Evolutionary conservation across 2,797 vertebrate species (phyloP).

Genomic region (Clarias fuscus): DNA sequence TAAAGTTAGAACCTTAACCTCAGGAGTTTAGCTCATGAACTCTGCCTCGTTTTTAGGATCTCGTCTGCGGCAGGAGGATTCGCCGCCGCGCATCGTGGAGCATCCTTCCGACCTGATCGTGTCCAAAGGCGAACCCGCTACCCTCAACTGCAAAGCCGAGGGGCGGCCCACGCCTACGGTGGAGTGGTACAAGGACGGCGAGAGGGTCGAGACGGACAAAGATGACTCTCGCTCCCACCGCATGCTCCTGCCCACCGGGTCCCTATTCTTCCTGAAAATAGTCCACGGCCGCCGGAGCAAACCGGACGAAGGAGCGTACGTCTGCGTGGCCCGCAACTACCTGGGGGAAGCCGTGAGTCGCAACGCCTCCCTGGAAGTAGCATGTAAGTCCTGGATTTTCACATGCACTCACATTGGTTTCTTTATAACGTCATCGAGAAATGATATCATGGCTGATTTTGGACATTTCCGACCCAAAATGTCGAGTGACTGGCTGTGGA

Average conservation of each 20-base stretch:
- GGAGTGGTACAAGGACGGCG: constrained; percentile 98
- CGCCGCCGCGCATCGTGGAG: constrained; percentile 92
- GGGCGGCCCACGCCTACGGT: constrained; percentile 92
- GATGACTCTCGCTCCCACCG: constrained; percentile 94
- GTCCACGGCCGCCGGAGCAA: constrained; percentile 96
- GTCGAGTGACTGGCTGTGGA: constrained; percentile 28
- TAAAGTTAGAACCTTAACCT: not conserved
- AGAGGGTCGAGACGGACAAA: constrained; percentile 96
- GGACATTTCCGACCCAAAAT: not conserved
- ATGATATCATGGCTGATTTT: not conserved
- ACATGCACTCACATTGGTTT: not conserved
- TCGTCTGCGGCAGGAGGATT: constrained; percentile 96
- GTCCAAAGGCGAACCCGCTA: constrained; percentile 97
- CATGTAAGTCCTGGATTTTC: constrained; percentile 84
- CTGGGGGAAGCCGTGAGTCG: constrained; percentile 97
- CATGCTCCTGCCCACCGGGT: constrained; percentile 96
- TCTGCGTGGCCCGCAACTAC: constrained; percentile 97
- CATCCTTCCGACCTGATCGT: constrained; percentile 99
- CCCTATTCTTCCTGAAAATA: constrained; percentile 95
- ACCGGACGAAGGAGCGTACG: constrained; percentile 94
- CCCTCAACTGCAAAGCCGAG: constrained; percentile 98
- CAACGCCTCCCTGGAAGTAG: constrained; percentile 97
- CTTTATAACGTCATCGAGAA: not conserved
- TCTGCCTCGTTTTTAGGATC: constrained; percentile 79
- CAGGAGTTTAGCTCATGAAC: constrained; percentile 11